A percentile compares a stretch with the other conserved stretches of the same genome.
phyloP scores from a whole-genome alignment of 2,797 vertebrate species.

The Diceros bicornis region DNA sequence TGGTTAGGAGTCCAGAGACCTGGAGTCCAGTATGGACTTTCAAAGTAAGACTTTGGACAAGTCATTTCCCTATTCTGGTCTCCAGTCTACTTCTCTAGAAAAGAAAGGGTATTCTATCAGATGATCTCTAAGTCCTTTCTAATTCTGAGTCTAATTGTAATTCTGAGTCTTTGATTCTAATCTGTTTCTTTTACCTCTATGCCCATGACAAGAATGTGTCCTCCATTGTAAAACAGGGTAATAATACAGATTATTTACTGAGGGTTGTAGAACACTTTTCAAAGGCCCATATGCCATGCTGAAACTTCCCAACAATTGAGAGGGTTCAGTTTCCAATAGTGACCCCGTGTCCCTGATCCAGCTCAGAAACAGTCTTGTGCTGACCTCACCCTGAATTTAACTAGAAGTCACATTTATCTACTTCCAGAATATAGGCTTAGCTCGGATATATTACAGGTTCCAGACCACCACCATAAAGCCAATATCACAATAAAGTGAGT shows the following conservation, averaged over 20 bases:
- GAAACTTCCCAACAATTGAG: not conserved
- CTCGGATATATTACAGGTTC: no score
- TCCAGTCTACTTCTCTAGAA: constrained; percentile 47
- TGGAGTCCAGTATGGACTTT: constrained; percentile 56
- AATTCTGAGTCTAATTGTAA: not conserved
- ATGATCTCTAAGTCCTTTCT: not conserved
- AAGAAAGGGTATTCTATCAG: not conserved
- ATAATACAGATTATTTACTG: not conserved
- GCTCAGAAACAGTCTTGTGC: not conserved
- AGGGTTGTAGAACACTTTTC: not conserved
- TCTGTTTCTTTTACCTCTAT: not conserved
- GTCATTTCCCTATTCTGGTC: constrained; percentile 5
- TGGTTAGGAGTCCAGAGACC: not conserved
- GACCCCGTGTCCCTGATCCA: not conserved
- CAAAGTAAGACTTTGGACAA: not conserved
- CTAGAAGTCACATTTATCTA: not conserved
- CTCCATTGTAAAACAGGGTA: not conserved
- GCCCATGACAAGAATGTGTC: not conserved
- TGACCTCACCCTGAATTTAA: constrained; percentile 24
- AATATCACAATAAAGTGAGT: no score
- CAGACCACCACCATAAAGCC: no score
- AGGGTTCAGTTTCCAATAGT: not conserved
- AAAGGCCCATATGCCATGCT: not conserved
- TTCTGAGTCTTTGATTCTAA: not conserved
- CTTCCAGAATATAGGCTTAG: not conserved